Percentiles rank a stretch among this genome's conserved stretches.
Conservation (phyloP, 2,113 vertebrate genomes). For the Entelurus aequoreus region DNA sequence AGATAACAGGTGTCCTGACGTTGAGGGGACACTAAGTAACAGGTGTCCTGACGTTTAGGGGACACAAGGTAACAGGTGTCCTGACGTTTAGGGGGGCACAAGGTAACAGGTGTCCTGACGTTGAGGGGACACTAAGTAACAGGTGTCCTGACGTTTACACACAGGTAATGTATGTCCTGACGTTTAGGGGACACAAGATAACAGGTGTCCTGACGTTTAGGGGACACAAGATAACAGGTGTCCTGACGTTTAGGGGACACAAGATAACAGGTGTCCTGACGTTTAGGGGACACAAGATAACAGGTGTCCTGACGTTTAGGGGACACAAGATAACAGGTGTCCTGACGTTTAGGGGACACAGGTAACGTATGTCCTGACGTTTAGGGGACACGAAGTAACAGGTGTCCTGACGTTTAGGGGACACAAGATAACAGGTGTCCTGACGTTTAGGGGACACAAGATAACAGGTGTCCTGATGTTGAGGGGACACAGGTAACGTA, state of each 20-base stretch:
- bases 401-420: neutral
- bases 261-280: too few relatives aligned
- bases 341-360: conserved; percentile 17
- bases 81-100: too few relatives aligned
- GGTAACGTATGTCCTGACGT: neutral
- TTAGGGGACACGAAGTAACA: neutral
- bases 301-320: neutral
- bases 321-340: neutral
- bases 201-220: neutral
- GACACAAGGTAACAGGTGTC: too few relatives aligned
- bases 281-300: neutral
- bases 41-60: too few relatives aligned
- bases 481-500: neutral
- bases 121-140: too few relatives aligned
- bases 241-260: neutral
- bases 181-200: too few relatives aligned
- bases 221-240: neutral
- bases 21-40: too few relatives aligned
- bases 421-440: neutral
- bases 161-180: too few relatives aligned
- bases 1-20: too few relatives aligned
- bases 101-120: too few relatives aligned
- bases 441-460: conserved; percentile 22
- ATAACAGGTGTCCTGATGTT: neutral
- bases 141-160: too few relatives aligned